Evolutionary conservation across 1,140 invertebrate genomes (phyloP).

Genomic region (Bombus sibiricus): DNA sequence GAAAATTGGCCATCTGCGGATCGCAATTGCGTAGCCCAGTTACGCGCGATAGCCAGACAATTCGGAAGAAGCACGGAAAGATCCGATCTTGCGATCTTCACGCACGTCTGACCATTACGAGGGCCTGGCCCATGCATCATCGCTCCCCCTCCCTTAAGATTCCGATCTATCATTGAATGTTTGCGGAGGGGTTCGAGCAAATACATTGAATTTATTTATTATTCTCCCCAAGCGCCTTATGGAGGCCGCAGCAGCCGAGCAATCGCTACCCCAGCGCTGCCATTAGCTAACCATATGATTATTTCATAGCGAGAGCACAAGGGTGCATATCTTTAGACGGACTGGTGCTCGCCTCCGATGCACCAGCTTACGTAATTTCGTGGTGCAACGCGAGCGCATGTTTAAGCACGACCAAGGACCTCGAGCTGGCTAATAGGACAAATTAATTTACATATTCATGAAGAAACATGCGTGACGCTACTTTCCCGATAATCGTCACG

Average conservation of each 20-base stretch:
- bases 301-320: constrained; percentile 79
- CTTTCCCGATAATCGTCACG: constrained; percentile 2
- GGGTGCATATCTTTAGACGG: constrained; percentile 80
- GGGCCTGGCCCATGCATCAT: constrained; percentile 40
- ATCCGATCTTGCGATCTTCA: constrained; percentile 59
- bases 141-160: constrained; percentile 67
- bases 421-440: constrained; percentile 41
- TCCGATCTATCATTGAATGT: constrained; percentile 82
- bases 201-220: constrained; percentile 82
- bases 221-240: constrained; percentile 61
- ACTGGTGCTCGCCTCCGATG: constrained; percentile 15
- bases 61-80: constrained; percentile 46
- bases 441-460: constrained; percentile 47
- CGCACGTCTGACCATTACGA: constrained; percentile 57
- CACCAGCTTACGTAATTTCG: constrained; percentile 54
- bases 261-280: constrained; percentile 75
- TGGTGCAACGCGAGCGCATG: constrained; percentile 44
- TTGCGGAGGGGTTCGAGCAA: constrained; percentile 74
- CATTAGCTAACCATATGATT: constrained; percentile 84
- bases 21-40: background rate
- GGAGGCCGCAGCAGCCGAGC: constrained; percentile 71
- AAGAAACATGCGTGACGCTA: background rate
- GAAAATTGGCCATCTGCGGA: background rate
- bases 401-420: constrained; percentile 3
- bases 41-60: constrained; percentile 3